Conservation (phyloP, 2,888 invertebrate species). For the Acronicta leporina region DNA sequence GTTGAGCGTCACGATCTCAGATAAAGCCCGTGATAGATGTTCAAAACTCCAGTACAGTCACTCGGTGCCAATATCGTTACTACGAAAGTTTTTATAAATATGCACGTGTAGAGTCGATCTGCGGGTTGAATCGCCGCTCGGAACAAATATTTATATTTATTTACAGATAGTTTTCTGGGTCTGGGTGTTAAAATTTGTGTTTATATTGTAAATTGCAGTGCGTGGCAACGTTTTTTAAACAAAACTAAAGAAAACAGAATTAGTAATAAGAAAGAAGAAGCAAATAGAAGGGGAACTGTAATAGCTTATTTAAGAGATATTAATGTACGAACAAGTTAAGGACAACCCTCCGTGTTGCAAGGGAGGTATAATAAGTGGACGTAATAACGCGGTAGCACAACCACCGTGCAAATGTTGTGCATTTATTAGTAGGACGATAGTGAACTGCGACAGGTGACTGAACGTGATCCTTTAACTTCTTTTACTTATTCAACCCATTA, state of each 20-base stretch:
- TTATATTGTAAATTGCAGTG: no score
- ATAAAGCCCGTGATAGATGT: constrained; percentile 7
- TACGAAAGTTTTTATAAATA: background rate
- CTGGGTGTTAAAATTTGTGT: no score
- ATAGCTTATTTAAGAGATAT: background rate
- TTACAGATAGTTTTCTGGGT: no score
- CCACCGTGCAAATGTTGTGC: constrained; percentile 20
- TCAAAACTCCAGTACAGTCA: constrained; percentile 5
- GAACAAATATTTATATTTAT: no score
- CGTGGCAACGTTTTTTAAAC: no score
- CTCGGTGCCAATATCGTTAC: constrained; percentile 1
- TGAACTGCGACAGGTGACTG: constrained; percentile 25
- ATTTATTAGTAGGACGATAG: constrained; percentile 20
- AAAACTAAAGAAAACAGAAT: no score
- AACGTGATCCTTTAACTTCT: constrained; percentile 18
- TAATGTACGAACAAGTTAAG: constrained; percentile 3
- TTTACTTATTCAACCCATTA: no score
- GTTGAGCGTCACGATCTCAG: constrained; percentile 6
- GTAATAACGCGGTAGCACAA: constrained; percentile 27
- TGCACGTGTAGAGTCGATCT: background rate
- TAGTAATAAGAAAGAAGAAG: background rate
- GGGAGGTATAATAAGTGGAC: constrained; percentile 16
- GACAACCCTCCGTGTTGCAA: constrained; percentile 14
- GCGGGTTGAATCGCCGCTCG: no score
- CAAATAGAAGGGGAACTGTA: background rate